These are phyloP conservation scores for Hoplostethus atlanticus DNA, from an alignment of 2,797 vertebrate genomes.

Conservation along the genomic window DNA sequence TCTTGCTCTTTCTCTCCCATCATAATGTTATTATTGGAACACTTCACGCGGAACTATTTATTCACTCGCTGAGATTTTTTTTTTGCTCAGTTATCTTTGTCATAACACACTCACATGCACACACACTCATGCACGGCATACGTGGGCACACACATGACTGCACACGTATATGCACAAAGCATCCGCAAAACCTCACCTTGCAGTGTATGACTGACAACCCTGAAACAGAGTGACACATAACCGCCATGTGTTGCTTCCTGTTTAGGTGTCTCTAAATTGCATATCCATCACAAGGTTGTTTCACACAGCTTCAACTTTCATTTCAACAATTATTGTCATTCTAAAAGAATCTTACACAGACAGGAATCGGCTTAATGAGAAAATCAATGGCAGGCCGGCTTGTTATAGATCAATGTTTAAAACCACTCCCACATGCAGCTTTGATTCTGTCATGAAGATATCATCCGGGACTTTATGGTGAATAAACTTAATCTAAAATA, in stretches of 20 bases:
- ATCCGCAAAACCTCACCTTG: constrained; percentile 1
- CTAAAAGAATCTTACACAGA: not conserved
- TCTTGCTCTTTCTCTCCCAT: constrained; percentile 9
- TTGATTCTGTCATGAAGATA: constrained; percentile 14
- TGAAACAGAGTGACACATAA: constrained; percentile 43
- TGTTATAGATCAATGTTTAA: not conserved
- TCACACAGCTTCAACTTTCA: constrained; percentile 31
- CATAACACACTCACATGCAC: constrained; percentile 5
- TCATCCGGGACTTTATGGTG: constrained; percentile 29
- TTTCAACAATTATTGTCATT: constrained; percentile 36
- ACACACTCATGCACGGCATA: constrained; percentile 8
- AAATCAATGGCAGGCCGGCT: constrained; percentile 14
- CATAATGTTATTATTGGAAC: constrained; percentile 12
- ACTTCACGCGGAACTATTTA: not conserved
- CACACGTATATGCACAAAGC: constrained; percentile 3
- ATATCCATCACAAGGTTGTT: constrained; percentile 46
- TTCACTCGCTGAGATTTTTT: not conserved
- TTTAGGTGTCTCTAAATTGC: constrained; percentile 55
- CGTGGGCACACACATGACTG: not conserved
- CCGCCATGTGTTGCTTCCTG: constrained; percentile 44
- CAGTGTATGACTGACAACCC: constrained; percentile 50
- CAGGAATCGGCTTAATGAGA: constrained; percentile 9
- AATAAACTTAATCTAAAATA: constrained; percentile 33
- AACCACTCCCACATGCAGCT: constrained; percentile 7
- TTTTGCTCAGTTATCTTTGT: not conserved